These are phyloP conservation scores for Zapornia atra DNA, from an alignment of 2,113 vertebrate species.

Conservation along the genomic window DNA sequence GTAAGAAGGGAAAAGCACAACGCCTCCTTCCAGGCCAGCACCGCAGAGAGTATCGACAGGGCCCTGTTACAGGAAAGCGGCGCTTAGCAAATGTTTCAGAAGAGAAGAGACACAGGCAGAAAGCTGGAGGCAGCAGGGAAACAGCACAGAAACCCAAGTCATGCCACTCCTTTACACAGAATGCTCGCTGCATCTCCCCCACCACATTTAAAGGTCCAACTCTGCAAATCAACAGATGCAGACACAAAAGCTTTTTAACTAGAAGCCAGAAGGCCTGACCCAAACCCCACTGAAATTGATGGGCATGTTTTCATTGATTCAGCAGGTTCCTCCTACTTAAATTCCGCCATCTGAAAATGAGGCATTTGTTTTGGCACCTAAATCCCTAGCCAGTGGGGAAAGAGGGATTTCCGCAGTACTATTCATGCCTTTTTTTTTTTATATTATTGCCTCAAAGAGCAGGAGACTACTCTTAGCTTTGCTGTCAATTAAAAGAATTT, in stretches of 20 bases:
- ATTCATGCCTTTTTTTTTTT: background rate
- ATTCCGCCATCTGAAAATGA: background rate
- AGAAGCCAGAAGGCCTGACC: background rate
- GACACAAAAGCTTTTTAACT: background rate
- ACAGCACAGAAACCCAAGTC: background rate
- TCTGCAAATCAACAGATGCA: background rate
- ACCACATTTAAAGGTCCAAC: background rate
- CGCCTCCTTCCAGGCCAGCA: background rate
- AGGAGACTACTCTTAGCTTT: background rate
- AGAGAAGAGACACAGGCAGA: background rate
- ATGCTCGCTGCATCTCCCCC: background rate
- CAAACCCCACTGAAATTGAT: background rate
- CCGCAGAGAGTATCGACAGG: accelerated
- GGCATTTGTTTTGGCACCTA: background rate
- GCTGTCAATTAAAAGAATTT: background rate
- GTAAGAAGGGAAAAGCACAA: background rate
- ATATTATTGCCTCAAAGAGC: background rate
- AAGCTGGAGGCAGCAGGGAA: background rate
- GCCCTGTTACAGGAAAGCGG: background rate
- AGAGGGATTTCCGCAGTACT: background rate
- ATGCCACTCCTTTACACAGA: background rate
- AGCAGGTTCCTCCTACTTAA: background rate
- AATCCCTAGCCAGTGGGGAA: background rate
- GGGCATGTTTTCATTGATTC: background rate
- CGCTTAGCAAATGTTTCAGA: accelerated